Conservation (phyloP, 53 echinoderm and acorn worm genomes). For the Temnopleurus reevesii region DNA sequence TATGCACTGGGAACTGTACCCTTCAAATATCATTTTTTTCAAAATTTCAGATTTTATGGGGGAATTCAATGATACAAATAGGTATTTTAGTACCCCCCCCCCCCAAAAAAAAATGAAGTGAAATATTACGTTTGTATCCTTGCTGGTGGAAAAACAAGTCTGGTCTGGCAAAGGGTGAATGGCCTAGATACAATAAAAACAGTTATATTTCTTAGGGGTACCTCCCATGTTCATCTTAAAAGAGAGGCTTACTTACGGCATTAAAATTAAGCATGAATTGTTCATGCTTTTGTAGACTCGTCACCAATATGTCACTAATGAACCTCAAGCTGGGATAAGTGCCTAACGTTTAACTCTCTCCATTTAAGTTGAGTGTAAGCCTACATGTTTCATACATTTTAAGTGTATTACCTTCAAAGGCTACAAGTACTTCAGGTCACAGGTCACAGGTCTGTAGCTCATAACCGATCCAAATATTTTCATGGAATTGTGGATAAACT, state of each 20-base stretch:
- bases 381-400: neutral
- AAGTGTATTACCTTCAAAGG: neutral
- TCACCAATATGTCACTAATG: neutral
- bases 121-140: neutral
- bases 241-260: neutral
- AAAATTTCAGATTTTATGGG: too few species aligned
- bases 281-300: neutral
- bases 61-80: too few species aligned
- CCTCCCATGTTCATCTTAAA: neutral
- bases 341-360: neutral
- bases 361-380: neutral
- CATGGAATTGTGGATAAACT: too few species aligned
- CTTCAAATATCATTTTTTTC: too few species aligned
- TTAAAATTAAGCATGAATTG: neutral
- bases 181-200: neutral
- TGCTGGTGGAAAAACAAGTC: neutral
- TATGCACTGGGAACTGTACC: too few species aligned
- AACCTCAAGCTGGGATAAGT: neutral
- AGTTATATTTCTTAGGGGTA: neutral
- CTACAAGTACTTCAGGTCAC: neutral
- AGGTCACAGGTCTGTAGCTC: neutral
- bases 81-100: too few species aligned
- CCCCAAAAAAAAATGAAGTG: too few species aligned
- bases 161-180: neutral
- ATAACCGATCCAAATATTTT: neutral